phyloP scores from a whole-genome alignment of 2,797 vertebrate species.

The Pterois miles region DNA sequence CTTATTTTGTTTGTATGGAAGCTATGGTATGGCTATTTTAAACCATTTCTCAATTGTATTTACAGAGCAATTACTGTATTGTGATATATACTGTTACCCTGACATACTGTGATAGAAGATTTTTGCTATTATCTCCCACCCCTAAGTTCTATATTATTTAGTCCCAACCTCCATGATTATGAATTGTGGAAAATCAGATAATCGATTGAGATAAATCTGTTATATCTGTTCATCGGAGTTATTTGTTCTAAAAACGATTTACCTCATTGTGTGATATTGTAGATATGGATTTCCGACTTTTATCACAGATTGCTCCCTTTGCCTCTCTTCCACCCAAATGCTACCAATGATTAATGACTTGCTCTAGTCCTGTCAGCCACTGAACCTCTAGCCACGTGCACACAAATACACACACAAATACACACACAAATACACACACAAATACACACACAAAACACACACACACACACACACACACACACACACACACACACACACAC shows the following conservation, averaged over 20 bases:
- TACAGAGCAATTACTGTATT: no score
- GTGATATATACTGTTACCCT: no score
- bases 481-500: neutral
- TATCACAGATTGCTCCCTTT: constrained; percentile 18
- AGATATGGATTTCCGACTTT: constrained; percentile 29
- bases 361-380: constrained; percentile 59
- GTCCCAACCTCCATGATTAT: neutral
- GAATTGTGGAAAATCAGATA: neutral
- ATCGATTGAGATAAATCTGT: neutral
- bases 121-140: no score
- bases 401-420: neutral
- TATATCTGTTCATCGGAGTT: no score
- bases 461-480: neutral
- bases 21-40: no score
- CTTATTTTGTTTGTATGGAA: no score
- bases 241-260: neutral
- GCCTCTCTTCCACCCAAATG: constrained; percentile 22
- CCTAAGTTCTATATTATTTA: neutral
- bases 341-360: constrained; percentile 63
- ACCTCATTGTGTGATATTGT: neutral
- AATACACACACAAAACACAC: no score
- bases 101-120: no score
- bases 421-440: neutral
- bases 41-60: no score
- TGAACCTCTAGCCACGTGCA: neutral